Evolutionary conservation across 2,888 invertebrate genomes (phyloP), one percentile per base, ranked within the genome.

Genomic region (Creontiades dilutus): DNA sequence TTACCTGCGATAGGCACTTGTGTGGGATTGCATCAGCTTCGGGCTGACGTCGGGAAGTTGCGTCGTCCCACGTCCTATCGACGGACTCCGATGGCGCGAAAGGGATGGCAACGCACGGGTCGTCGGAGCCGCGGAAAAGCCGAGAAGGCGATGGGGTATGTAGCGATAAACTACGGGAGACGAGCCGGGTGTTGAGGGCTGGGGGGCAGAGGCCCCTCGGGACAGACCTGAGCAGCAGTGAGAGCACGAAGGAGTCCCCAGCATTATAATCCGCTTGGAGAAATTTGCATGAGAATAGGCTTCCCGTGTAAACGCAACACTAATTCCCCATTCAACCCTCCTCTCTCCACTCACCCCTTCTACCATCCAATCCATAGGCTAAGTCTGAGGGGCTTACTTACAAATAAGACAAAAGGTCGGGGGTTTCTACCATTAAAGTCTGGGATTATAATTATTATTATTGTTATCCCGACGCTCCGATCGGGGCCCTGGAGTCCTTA

Each of bases 201-300:
- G 68, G 68, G 19, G 23, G 23, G 68, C 23, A 7, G 68, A 12
- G 11, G 11, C 68, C 23, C 27, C n/a, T 12, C 7, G 68, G 23
- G 52, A 52, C 5, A 52, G 52, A 52, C 14, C 16, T 16, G 52
- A 52, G 52, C 52, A 12, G 14, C 11, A 52, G 14, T 2, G 37
- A 11, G 14, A 52, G 14, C 52, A 52, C 52, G 14, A 52, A 52
- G 52, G 52, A 52, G 80, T 23, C 46, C 61, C 78, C 0, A 57
- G 55, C 87, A 86, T 90, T 90, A 86, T 90, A 90, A 90, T 86
- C 87, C 82, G 86, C 76, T 90, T 86, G 86, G 85, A 80, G 68
- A 80, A 80, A 90, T 90, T 90, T 90, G 87, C 90, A 90, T 90
- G 90, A 90, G 47, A 90, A 90, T 90, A 76, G 89, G 85, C 85